phyloP scores from a whole-genome alignment of 1,140 invertebrate genomes.

The Lucilia sericata region DNA sequence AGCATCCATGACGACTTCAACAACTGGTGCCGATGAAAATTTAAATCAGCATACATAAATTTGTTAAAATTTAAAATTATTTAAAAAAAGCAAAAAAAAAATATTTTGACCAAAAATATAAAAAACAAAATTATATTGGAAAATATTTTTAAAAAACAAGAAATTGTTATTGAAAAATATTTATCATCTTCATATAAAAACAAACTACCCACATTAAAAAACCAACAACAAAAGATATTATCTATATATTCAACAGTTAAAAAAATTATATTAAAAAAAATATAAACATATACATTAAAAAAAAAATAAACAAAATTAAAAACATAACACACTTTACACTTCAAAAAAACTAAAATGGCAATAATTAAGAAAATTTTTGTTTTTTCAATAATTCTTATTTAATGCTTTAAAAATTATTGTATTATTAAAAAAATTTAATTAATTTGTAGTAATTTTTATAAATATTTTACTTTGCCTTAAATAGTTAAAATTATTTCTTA shows the following conservation, averaged over 20 bases:
- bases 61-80: conserved; percentile 18
- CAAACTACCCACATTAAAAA: not conserved
- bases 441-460: not conserved
- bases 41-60: conserved; percentile 68
- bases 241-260: conserved; percentile 41
- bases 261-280: conserved; percentile 8
- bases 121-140: conserved; percentile 22
- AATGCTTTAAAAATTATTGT: not conserved
- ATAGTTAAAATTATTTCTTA: conserved; percentile 2
- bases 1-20: conserved; percentile 66
- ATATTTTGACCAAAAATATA: conserved; percentile 12
- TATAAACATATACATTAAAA: not conserved
- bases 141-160: conserved; percentile 29
- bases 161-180: conserved; percentile 22
- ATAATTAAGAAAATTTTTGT: not conserved
- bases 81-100: conserved; percentile 21
- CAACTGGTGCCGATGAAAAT: conserved; percentile 68
- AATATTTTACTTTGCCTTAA: conserved; percentile 14
- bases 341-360: conserved; percentile 11
- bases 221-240: conserved; percentile 5
- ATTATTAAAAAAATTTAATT: not conserved
- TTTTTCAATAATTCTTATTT: conserved; percentile 3
- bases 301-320: not conserved
- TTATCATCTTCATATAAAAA: conserved; percentile 36
- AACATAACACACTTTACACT: not conserved